Evolutionary conservation across 2,797 vertebrate genomes (phyloP).

Genomic region (Philypnodon macrostomus): DNA sequence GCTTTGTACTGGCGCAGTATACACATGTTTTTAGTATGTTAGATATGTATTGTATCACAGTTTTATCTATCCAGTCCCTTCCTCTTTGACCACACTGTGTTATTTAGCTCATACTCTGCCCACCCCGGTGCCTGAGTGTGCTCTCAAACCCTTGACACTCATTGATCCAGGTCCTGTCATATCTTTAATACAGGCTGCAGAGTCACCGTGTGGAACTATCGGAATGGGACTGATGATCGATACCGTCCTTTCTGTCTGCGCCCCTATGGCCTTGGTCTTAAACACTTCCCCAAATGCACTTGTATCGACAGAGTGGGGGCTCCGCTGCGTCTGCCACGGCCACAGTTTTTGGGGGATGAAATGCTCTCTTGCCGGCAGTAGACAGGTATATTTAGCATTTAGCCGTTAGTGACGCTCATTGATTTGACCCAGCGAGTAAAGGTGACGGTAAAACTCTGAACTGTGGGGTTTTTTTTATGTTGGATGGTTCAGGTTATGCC

Average conservation of each 20-base stretch:
- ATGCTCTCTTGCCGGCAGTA: conserved; percentile 19
- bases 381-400: conserved; percentile 64
- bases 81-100: too few species aligned
- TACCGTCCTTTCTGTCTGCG: conserved; percentile 30
- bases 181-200: conserved; percentile 40
- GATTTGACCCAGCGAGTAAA: conserved; percentile 46
- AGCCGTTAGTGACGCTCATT: conserved; percentile 51
- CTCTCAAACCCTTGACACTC: neutral
- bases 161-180: conserved; percentile 45
- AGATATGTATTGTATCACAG: too few species aligned
- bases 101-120: neutral
- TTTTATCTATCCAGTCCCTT: too few species aligned
- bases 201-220: conserved; percentile 32
- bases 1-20: too few species aligned
- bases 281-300: conserved; percentile 21
- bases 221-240: conserved; percentile 38
- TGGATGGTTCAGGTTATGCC: conserved; percentile 36
- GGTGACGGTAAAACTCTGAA: conserved; percentile 31
- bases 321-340: conserved; percentile 42
- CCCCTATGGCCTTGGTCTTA: conserved; percentile 10
- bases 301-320: conserved; percentile 45
- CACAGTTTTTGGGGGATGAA: conserved; percentile 32
- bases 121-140: too few species aligned
- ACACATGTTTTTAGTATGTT: too few species aligned
- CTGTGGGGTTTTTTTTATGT: conserved; percentile 14